A percentile compares a stretch with the other conserved stretches of the same genome.
phyloP scores from a whole-genome alignment of 2,113 vertebrate genomes.

The Indicator indicator region DNA sequence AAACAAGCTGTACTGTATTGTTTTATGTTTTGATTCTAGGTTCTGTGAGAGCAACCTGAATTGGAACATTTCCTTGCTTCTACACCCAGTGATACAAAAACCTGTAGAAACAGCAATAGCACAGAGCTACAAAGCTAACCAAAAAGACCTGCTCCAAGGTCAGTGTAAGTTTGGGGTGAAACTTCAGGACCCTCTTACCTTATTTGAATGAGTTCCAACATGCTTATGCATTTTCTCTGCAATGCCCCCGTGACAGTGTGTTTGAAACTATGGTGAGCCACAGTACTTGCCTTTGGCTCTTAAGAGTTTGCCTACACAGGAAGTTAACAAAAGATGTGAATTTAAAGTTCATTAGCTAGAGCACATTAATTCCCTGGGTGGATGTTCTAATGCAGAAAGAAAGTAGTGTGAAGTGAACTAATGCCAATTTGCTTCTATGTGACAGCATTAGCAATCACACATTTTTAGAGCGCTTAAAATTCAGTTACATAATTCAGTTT shows the following conservation, averaged over 20 bases:
- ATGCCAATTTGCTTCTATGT: neutral
- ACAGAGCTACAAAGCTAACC: neutral
- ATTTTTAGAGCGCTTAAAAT: conserved; percentile 45
- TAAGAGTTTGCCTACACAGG: neutral
- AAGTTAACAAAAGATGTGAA: conserved; percentile 6
- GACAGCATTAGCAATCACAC: neutral
- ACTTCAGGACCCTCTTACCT: conserved; percentile 15
- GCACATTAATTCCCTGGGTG: neutral
- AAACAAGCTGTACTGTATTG: neutral
- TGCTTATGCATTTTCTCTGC: conserved; percentile 17
- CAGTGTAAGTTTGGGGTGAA: neutral
- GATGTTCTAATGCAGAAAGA: conserved; percentile 26
- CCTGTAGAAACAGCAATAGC: neutral
- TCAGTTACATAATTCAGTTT: conserved; percentile 29
- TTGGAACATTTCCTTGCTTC: neutral
- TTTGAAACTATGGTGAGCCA: neutral
- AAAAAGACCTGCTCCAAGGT: neutral
- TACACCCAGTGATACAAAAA: neutral
- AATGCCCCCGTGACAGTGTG: neutral
- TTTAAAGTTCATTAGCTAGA: conserved; percentile 39
- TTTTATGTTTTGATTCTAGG: neutral
- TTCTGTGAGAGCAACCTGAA: neutral
- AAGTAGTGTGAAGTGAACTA: conserved; percentile 15
- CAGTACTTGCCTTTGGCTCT: neutral
- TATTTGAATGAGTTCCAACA: neutral